Conservation (phyloP, 30 jellyfish, hydroid and myxozoan species). For the Aurelia sp. region DNA sequence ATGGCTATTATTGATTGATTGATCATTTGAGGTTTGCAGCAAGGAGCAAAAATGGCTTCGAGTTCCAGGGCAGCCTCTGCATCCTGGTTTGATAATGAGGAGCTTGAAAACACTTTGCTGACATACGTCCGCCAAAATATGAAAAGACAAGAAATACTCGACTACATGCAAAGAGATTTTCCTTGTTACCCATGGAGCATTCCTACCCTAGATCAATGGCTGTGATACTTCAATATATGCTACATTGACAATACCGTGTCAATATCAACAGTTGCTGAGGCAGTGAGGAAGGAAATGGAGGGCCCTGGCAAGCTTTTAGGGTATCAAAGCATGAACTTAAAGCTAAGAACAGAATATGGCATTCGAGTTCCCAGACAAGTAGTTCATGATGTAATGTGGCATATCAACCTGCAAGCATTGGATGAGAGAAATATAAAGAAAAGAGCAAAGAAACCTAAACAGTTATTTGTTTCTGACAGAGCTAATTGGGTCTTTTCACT, state of each 20-base stretch:
- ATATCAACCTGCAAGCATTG: constrained; percentile 45
- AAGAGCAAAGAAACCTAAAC: constrained; percentile 45
- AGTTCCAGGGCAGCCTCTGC: constrained; percentile 2
- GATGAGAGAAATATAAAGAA: constrained; percentile 26
- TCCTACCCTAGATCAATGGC: constrained; percentile 40
- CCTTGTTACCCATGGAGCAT: constrained; percentile 64
- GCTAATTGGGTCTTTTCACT: constrained; percentile 49
- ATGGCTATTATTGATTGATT: no score
- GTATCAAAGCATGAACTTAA: constrained; percentile 46
- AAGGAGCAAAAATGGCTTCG: no score
- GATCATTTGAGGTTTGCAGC: no score
- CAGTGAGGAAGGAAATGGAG: constrained; percentile 53
- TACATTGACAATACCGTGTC: constrained; percentile 45
- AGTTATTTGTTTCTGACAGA: constrained; percentile 57
- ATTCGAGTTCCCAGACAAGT: constrained; percentile 40
- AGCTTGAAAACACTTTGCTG: constrained; percentile 39
- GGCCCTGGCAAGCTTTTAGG: constrained; percentile 76
- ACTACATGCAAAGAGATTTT: constrained; percentile 53
- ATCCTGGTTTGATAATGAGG: constrained; percentile 21
- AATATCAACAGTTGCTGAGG: constrained; percentile 45
- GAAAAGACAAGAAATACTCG: constrained; percentile 53
- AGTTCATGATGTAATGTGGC: constrained; percentile 54
- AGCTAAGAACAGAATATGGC: constrained; percentile 42
- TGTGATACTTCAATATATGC: constrained; percentile 53
- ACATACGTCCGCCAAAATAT: constrained; percentile 51